A percentile compares a stretch with the other conserved stretches of the same genome.
These are phyloP conservation scores for Blastobasis adustella DNA, from an alignment of 2,888 invertebrate genomes.

Conservation along the genomic window DNA sequence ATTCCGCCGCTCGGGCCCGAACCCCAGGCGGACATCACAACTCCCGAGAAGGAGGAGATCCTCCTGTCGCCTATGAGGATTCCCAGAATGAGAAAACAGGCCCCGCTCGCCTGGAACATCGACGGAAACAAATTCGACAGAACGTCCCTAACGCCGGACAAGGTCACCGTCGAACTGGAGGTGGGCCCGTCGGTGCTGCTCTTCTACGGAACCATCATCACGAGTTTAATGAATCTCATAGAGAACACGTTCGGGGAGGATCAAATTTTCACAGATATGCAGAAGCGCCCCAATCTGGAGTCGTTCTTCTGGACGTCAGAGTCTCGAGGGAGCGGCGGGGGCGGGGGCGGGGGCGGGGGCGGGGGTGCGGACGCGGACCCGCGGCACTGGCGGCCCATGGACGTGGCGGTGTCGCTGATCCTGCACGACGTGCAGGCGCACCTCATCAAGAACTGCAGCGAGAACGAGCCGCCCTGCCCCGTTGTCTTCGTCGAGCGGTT, in stretches of 20 bases:
- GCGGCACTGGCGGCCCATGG: constrained; percentile 89
- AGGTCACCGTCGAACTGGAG: constrained; percentile 93
- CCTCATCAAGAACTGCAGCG: constrained; percentile 92
- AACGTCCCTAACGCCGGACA: constrained; percentile 87
- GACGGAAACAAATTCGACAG: constrained; percentile 91
- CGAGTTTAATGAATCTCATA: constrained; percentile 91
- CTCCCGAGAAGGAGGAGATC: constrained; percentile 95
- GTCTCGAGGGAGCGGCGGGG: constrained; percentile 81
- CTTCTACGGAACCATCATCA: constrained; percentile 93
- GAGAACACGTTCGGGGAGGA: constrained; percentile 99
- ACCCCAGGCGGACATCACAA: constrained; percentile 93
- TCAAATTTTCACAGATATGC: constrained; percentile 95
- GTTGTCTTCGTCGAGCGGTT: constrained; percentile 91
- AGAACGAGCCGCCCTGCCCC: constrained; percentile 93
- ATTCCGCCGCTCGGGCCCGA: constrained; percentile 91
- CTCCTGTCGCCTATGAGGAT: constrained; percentile 93
- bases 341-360: constrained; percentile 80
- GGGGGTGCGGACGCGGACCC: constrained; percentile 80
- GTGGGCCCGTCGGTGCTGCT: constrained; percentile 94
- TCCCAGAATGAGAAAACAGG: constrained; percentile 84
- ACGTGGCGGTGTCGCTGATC: constrained; percentile 93
- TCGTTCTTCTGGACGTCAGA: constrained; percentile 57
- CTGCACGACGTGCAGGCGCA: constrained; percentile 97
- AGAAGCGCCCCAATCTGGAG: constrained; percentile 73
- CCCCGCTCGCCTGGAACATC: constrained; percentile 79